Evolutionary conservation across 2,888 invertebrate genomes (phyloP).

Genomic region (Himalopsyche japonica): DNA sequence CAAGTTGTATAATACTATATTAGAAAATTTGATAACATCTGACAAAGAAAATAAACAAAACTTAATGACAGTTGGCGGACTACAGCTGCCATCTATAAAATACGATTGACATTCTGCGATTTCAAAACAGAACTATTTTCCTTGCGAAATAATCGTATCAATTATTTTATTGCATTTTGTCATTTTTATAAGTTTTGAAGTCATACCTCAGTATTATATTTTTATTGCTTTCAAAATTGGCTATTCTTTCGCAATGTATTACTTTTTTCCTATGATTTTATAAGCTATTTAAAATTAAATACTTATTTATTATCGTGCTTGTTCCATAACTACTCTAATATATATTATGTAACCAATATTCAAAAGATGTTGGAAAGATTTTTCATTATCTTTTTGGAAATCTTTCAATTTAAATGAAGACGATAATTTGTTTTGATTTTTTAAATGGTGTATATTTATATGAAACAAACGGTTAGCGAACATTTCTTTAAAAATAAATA

Average conservation of each 20-base stretch:
- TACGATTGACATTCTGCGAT: neutral
- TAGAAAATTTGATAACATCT: neutral
- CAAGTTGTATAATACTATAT: neutral
- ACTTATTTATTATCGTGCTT: too few species aligned
- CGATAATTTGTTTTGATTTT: too few species aligned
- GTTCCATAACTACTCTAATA: too few species aligned
- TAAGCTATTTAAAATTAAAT: too few species aligned
- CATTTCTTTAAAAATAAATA: too few species aligned
- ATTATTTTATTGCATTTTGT: neutral
- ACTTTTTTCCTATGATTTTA: too few species aligned
- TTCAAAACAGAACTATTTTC: neutral
- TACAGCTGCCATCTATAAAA: neutral
- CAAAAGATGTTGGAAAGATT: too few species aligned
- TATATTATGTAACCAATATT: too few species aligned
- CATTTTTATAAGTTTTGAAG: neutral
- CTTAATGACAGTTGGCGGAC: slow-evolving; percentile 3
- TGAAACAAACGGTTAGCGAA: too few species aligned
- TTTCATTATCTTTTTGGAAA: too few species aligned
- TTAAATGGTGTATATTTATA: too few species aligned
- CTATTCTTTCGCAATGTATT: neutral
- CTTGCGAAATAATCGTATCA: neutral
- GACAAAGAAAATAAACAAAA: slow-evolving; percentile 6
- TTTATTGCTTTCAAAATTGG: neutral
- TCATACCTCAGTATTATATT: neutral
- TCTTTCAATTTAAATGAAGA: too few species aligned